Evolutionary conservation across 2,888 invertebrate genomes (phyloP).

Genomic region (Apamea monoglypha): DNA sequence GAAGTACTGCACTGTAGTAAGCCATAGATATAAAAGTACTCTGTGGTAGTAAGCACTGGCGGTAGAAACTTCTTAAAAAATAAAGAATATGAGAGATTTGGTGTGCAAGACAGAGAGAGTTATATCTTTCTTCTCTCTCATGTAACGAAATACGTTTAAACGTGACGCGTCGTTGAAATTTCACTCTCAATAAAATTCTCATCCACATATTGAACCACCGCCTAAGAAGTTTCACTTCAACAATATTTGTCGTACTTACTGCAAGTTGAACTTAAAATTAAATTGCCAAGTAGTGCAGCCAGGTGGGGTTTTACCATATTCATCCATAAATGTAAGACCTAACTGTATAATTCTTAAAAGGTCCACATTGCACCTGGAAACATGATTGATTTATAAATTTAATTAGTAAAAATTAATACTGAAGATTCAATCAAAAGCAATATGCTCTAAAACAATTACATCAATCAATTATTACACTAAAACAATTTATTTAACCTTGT

Average conservation of each 20-base stretch:
- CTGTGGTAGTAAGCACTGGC: too few relatives aligned
- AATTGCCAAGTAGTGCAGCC: slow-evolving; percentile 99
- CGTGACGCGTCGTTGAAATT: background rate
- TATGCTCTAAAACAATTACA: background rate
- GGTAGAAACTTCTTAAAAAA: background rate
- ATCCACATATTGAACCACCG: background rate
- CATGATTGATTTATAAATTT: slow-evolving; percentile 8
- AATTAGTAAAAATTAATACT: background rate
- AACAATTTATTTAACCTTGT: background rate
- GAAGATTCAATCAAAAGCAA: background rate
- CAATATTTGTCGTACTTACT: slow-evolving; percentile 91
- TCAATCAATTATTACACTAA: background rate
- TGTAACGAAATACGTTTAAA: background rate
- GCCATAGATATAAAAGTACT: too few relatives aligned
- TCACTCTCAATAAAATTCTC: background rate
- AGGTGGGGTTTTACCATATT: slow-evolving; percentile 98
- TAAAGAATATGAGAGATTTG: background rate
- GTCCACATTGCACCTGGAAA: slow-evolving; percentile 97
- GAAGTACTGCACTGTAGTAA: too few relatives aligned
- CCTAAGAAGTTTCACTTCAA: background rate
- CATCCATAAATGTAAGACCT: slow-evolving; percentile 99
- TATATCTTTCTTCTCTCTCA: background rate
- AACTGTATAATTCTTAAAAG: slow-evolving; percentile 98
- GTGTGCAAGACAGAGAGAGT: background rate
- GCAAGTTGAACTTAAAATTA: slow-evolving; percentile 99